Evolutionary conservation across 2,797 vertebrate genomes (phyloP), one percentile per base, ranked within the genome.

Genomic region (Sebastes iracundus): DNA sequence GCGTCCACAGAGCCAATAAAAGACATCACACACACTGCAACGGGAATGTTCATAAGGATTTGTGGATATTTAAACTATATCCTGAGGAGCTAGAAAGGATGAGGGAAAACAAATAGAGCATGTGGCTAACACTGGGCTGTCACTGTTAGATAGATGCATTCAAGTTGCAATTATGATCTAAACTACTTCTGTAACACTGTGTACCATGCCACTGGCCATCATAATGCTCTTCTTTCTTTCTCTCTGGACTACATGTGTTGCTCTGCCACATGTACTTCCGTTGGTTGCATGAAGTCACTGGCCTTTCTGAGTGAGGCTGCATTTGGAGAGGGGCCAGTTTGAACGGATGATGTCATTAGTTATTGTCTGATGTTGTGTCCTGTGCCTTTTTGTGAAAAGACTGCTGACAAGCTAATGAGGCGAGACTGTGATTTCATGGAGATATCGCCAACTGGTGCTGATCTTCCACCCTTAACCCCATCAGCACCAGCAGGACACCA

Each of bases 241-340:
- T 46, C 42, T 4, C 16, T 42, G 55, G 27, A 20, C 55, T 32
- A 18, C 49, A 49, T 61, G 55, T 66, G 72, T 46, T 70, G n/a
- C 16, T 49, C 61, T 87, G 67, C 60, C 46, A 61, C 62, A 25
- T 3, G 66, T n/a, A 67, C 72, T 30, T 67, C 30, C 0, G 33
- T 58, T 46, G 35, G 38, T 58, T 46, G 35, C 25, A 85, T 91
- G 85, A 91, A 9, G 86, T 93, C 92, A 93, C 32, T 71, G 55
- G 77, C 35, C 30, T 79, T 64, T 80, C 73, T 68, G 78, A 75
- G n/a, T 10, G 16, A 53, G 58, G 71, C 22, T 78, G 35, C 14
- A 12, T 78, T 72, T 79, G 88, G 84, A 90, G 8, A 56, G 76
- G 4, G 3, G 85, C 75, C 89, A 88, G n/a, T 53, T n/a, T 52